Evolutionary conservation across 2,888 invertebrate genomes (phyloP).

Genomic region (Elegia similella): DNA sequence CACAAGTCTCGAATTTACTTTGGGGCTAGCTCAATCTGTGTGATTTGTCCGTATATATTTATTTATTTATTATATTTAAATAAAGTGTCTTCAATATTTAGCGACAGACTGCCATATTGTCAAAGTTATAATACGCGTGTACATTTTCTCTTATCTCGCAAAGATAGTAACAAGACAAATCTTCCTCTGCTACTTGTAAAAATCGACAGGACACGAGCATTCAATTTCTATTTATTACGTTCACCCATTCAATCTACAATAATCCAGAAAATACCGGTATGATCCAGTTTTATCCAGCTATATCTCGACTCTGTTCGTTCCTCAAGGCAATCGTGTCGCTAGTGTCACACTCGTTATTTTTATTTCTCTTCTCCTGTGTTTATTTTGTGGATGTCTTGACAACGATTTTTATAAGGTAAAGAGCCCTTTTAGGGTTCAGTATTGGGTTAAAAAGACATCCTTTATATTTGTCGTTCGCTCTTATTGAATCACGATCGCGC

Average conservation of each 20-base stretch:
- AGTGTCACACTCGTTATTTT: slow-evolving; percentile 21
- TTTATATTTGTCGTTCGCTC: slow-evolving; percentile 14
- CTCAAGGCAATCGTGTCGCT: slow-evolving; percentile 18
- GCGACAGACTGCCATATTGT: too few species aligned
- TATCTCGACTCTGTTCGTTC: slow-evolving; percentile 14
- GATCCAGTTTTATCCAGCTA: slow-evolving; percentile 14
- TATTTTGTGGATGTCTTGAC: slow-evolving; percentile 20
- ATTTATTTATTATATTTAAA: too few species aligned
- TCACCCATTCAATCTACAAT: slow-evolving; percentile 8
- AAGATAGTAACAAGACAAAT: neutral
- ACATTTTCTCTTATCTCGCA: neutral
- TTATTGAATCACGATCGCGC: slow-evolving; percentile 9
- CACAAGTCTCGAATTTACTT: too few species aligned
- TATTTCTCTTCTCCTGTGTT: slow-evolving; percentile 18
- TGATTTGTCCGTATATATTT: too few species aligned
- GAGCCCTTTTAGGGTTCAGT: slow-evolving; percentile 14
- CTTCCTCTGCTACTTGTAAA: neutral
- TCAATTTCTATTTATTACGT: slow-evolving; percentile 10
- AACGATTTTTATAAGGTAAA: slow-evolving; percentile 25
- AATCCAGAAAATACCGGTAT: slow-evolving; percentile 12
- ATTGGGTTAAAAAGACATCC: slow-evolving; percentile 15
- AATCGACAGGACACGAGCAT: neutral
- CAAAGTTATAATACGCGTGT: neutral
- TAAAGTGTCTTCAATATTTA: too few species aligned
- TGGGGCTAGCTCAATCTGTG: too few species aligned